Base-by-base conservation (phyloP, 2,113 vertebrate species). In the Nanorana parkeri region DNA sequence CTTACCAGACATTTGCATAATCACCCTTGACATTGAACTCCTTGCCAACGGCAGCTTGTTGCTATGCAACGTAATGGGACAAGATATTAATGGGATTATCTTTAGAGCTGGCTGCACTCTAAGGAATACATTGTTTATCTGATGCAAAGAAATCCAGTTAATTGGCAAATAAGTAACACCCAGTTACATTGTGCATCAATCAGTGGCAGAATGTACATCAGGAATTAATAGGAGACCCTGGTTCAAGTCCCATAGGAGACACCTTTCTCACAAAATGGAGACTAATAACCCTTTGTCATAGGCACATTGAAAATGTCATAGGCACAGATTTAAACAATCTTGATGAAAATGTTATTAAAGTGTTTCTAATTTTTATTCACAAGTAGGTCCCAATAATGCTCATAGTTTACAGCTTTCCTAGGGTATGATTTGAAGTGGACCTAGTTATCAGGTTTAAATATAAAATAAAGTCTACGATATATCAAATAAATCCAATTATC, bases 81-180 rank as follows among this genome's bases (percentile, higher is more conserved):
- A 61, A 23, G 60, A 66, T 54, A 81, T 81, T 72, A 66, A 73
- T 41, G 41, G 28, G 21, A 79, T 79, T 79, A 61, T 81, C 79
- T 36, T 74, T 81, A 56, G 47, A 74, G 36, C 67, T 41, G 23
- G 23, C 52, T 61, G 65, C 21, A 32, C 75, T 56, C 79, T 24
- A 61, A 77, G 75, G 81, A 71, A 68, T 69, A 83, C 54, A 63
- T 77, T 76, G 81, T 83, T 77, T 83, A 61, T 69, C 65, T 69
- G 32, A 74, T 60, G 75, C 58, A n/a, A 68, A 83, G 77, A 29
- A 47, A 83, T 68, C 52, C 64, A 56, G 36, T 32, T 72, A 73
- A 79, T 60, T 56, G 32, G 79, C 68, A 72, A 72, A 79, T 19
- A 58, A 74, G 71, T 74, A 74, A 74, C 71, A 74, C 58, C 51